A percentile compares a stretch with the other conserved stretches of the same genome.
Evolutionary conservation across 1,140 invertebrate species (phyloP).

Genomic region (Bombus waltoni): DNA sequence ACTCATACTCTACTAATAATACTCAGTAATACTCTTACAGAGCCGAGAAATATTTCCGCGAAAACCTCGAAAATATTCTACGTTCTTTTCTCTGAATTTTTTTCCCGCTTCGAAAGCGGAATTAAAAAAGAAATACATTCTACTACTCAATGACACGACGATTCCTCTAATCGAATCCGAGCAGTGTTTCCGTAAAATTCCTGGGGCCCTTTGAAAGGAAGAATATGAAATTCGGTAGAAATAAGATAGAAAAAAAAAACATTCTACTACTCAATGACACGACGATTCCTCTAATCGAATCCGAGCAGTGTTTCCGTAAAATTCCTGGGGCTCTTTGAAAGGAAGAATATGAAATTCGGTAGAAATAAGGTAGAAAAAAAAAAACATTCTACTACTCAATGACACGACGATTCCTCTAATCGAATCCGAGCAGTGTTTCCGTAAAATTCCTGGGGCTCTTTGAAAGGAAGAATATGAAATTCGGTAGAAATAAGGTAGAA

Average conservation of each 20-base stretch:
- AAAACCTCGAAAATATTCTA: neutral
- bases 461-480: constrained; percentile 15
- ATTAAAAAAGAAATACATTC: neutral
- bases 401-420: neutral
- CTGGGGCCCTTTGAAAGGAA: neutral
- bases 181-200: neutral
- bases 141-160: neutral
- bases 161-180: constrained; percentile 22
- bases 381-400: neutral
- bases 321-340: constrained; percentile 1
- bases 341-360: constrained; percentile 10
- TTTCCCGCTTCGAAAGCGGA: neutral
- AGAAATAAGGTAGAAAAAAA: neutral
- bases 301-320: neutral
- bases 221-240: constrained; percentile 17
- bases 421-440: constrained; percentile 3
- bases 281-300: constrained; percentile 21
- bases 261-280: neutral
- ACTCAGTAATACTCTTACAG: neutral
- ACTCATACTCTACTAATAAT: no score
- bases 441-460: neutral
- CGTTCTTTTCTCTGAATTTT: neutral
- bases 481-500: neutral
- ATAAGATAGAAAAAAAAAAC: neutral
- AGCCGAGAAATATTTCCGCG: neutral